A percentile compares a stretch with the other conserved stretches of the same genome.
phyloP scores from a whole-genome alignment of 2,797 vertebrate genomes.

The Acomys russatus region DNA sequence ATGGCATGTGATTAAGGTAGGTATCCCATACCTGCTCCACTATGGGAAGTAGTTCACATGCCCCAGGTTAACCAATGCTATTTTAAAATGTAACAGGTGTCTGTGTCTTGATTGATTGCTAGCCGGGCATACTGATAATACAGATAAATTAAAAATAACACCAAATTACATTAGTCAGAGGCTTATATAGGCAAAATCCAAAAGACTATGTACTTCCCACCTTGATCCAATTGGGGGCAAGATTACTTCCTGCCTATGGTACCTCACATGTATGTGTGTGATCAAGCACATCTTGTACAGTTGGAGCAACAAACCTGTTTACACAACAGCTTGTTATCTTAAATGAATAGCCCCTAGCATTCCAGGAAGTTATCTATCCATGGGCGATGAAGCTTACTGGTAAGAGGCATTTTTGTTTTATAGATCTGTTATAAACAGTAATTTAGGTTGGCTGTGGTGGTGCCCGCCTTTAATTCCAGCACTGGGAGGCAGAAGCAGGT shows the following conservation, averaged over 20 bases:
- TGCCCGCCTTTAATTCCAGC: too few relatives aligned
- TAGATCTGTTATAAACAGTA: not conserved
- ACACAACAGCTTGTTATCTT: not conserved
- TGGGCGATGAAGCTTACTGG: not conserved
- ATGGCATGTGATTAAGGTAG: too few relatives aligned
- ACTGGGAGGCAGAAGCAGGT: too few relatives aligned
- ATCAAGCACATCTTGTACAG: not conserved
- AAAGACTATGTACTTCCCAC: not conserved
- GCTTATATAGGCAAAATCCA: not conserved
- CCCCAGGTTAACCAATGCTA: too few relatives aligned
- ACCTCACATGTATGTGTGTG: not conserved
- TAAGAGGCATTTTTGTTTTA: not conserved
- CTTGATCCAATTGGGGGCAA: not conserved
- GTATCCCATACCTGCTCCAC: too few relatives aligned
- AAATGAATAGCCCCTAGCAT: not conserved
- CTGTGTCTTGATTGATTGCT: too few relatives aligned
- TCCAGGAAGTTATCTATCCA: not conserved
- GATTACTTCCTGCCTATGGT: not conserved
- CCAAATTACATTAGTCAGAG: not conserved
- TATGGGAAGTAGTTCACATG: too few relatives aligned
- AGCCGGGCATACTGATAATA: too few relatives aligned
- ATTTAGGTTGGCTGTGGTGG: not conserved
- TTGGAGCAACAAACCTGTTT: not conserved
- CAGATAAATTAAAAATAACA: too few relatives aligned
- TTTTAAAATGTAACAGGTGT: too few relatives aligned